phyloP scores from a whole-genome alignment of 2,797 vertebrate species.

The Chrosomus eos region DNA sequence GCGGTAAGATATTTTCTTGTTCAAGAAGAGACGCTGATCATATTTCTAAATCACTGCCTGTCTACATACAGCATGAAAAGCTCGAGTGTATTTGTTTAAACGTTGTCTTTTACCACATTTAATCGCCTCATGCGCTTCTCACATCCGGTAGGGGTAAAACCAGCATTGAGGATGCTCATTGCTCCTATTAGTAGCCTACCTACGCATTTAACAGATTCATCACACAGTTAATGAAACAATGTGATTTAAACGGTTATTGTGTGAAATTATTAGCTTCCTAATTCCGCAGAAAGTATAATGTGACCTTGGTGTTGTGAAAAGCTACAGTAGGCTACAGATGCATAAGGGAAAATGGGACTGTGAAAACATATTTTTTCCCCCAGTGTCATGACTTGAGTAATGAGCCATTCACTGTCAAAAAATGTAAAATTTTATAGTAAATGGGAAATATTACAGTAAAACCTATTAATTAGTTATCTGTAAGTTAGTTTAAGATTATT shows the following conservation, averaged over 20 bases:
- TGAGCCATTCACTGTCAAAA: not conserved
- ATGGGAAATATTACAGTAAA: not conserved
- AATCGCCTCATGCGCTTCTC: not conserved
- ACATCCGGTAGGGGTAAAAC: not conserved
- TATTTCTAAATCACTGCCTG: constrained; percentile 15
- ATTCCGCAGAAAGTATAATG: constrained; percentile 1
- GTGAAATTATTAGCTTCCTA: not conserved
- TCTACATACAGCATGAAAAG: not conserved
- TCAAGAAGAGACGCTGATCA: not conserved
- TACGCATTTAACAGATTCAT: constrained; percentile 20
- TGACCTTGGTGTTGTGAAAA: constrained; percentile 15
- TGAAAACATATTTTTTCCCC: not conserved
- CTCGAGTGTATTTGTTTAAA: constrained; percentile 4
- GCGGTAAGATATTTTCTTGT: constrained; percentile 4
- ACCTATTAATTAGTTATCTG: not conserved
- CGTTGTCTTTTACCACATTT: constrained; percentile 13
- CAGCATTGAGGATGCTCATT: not conserved
- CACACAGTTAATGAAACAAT: not conserved
- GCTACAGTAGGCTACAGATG: not conserved
- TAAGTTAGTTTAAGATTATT: not conserved
- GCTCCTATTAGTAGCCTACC: not conserved
- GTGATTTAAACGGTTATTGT: not conserved
- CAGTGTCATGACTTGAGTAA: constrained; percentile 13
- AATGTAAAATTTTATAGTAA: not conserved
- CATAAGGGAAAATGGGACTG: constrained; percentile 5